Base-by-base conservation (phyloP, 2,113 vertebrate species). In the Dascyllus trimaculatus region DNA sequence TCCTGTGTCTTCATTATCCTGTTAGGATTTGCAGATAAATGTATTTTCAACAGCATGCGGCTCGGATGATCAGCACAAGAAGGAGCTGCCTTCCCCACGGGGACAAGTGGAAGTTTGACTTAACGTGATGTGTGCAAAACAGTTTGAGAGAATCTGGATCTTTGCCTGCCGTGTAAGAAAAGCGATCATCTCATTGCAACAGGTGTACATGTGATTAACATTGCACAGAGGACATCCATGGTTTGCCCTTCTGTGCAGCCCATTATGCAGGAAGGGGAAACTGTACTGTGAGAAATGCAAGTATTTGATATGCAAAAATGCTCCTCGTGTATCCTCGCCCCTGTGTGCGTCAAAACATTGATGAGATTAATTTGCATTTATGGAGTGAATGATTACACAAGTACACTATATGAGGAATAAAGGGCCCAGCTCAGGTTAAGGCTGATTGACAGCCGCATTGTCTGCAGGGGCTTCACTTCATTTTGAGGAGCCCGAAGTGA, bases 391-490 rank as follows among this genome's bases (percentile, higher is more conserved):
- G 88, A 93, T 92, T 86, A 90, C 87, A 88, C 84, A 83, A 89
- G 84, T 89, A 93, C 87, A 92, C 90, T 91, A 89, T 93, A 91
- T 89, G 82, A 81, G 85, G 76, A 88, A 91, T 79, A 91, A 92
- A 92, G 81, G 85, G 78, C 72, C 85, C 61, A 75, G 81, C 85
- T 88, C 89, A 93, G 89, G 92, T 92, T 94, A 94, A 94, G 91
- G 70, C 90, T 94, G 93, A 94, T 62, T 93, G 93, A 93, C 91
- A 88, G 89, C 76, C 66, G 54, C 80, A 90, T 93, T 94, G 92
- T 94, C 78, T 88, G 80, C 18, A n/a, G 53, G 53, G 79, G 82
- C 88, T 92, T 92, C 90, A 89, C 88, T 89, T 90, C 84, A 91
- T 91, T 93, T 87, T 73, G 76, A 89, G 80, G 59, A 92, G 76